Evolutionary conservation across 2,888 invertebrate species (phyloP).

Genomic region (Panzeria rudis): DNA sequence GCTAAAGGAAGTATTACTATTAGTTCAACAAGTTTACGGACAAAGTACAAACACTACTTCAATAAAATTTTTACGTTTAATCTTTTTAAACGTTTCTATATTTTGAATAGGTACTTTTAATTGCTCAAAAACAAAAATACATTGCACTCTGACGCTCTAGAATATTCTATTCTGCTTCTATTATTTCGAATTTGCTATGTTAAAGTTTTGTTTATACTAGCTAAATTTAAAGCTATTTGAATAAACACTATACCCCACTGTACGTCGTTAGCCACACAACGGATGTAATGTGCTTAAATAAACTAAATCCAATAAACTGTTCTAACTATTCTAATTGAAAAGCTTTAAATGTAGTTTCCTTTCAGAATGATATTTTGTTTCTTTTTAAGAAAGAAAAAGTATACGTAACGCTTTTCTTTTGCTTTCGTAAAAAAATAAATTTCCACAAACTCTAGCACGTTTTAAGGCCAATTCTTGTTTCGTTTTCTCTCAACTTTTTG

Average conservation of each 20-base stretch:
- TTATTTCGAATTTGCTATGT: too few species aligned
- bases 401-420: not conserved
- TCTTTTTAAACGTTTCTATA: too few species aligned
- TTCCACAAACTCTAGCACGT: constrained; percentile 27
- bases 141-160: too few species aligned
- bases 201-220: too few species aligned
- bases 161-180: too few species aligned
- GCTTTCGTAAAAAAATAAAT: not conserved
- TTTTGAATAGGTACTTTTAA: too few species aligned
- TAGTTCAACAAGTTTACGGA: too few species aligned
- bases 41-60: too few species aligned
- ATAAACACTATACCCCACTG: too few species aligned
- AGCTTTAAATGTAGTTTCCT: constrained; percentile 33
- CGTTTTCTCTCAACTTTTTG: not conserved
- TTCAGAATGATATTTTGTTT: constrained; percentile 31
- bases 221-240: too few species aligned
- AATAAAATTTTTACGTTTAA: too few species aligned
- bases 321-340: constrained; percentile 57
- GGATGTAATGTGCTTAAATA: constrained; percentile 14
- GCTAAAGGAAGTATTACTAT: not conserved
- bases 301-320: not conserved
- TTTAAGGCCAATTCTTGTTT: constrained; percentile 22
- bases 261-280: not conserved
- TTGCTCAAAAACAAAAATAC: too few species aligned
- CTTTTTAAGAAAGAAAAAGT: not conserved